Evolutionary conservation across 2,888 invertebrate species (phyloP).

Genomic region (Carabus problematicus): DNA sequence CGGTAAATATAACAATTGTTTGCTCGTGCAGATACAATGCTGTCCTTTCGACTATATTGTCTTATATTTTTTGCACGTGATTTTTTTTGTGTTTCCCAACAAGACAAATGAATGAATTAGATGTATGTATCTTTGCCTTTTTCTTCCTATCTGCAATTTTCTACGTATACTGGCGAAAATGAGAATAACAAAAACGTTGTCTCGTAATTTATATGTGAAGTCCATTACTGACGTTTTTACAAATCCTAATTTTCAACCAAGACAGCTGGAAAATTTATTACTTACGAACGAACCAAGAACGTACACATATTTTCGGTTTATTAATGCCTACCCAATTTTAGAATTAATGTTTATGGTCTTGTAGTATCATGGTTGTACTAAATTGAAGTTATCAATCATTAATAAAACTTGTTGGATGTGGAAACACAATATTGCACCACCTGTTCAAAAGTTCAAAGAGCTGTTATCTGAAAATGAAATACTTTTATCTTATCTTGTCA

Average conservation of each 20-base stretch:
- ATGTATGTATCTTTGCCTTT: neutral
- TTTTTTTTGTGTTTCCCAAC: constrained; percentile 15
- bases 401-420: no score
- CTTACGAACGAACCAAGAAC: no score
- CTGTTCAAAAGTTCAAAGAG: constrained; percentile 30
- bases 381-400: no score
- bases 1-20: constrained; percentile 24
- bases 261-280: neutral
- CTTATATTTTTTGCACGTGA: constrained; percentile 18
- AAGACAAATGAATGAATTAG: constrained; percentile 26
- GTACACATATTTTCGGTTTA: no score
- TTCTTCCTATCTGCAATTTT: no score
- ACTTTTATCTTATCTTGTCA: constrained; percentile 26
- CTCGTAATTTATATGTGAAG: constrained; percentile 37
- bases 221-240: constrained; percentile 37
- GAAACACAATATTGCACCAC: neutral
- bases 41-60: constrained; percentile 23
- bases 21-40: neutral
- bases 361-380: no score
- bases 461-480: constrained; percentile 26
- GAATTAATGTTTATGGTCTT: no score
- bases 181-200: constrained; percentile 20
- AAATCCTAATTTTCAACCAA: constrained; percentile 40
- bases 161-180: constrained; percentile 7
- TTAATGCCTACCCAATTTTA: no score